Conservation (phyloP, 2,888 invertebrate genomes). For the Arrhopalites spinosus region DNA sequence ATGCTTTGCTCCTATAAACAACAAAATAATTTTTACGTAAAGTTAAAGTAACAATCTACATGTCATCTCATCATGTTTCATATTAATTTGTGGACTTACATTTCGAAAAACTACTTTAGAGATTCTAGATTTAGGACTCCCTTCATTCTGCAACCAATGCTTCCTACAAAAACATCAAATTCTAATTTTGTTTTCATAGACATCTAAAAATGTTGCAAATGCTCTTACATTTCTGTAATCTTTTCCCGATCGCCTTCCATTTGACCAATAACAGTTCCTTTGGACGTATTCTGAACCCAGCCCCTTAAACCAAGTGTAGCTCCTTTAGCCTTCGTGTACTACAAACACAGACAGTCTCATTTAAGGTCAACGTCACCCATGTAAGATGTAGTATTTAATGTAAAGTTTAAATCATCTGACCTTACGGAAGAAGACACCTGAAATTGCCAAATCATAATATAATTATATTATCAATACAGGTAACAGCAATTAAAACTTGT, state of each 20-base stretch:
- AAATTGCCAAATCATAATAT: slow-evolving; percentile 18
- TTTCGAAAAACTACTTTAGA: slow-evolving; percentile 74
- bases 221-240: slow-evolving; percentile 66
- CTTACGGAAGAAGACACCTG: slow-evolving; percentile 55
- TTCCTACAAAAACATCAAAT: slow-evolving; percentile 58
- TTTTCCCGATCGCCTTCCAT: slow-evolving; percentile 68
- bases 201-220: background rate
- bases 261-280: slow-evolving; percentile 71
- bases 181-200: background rate
- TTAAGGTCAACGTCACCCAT: background rate
- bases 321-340: slow-evolving; percentile 72
- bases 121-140: slow-evolving; percentile 76
- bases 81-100: slow-evolving; percentile 58
- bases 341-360: slow-evolving; percentile 32
- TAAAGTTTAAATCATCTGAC: slow-evolving; percentile 7
- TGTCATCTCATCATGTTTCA: slow-evolving; percentile 31
- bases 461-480: too few species aligned
- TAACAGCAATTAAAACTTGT: too few species aligned
- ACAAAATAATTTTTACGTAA: too few species aligned
- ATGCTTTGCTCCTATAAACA: too few species aligned
- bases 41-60: too few species aligned
- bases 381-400: background rate
- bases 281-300: slow-evolving; percentile 74
- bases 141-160: slow-evolving; percentile 68
- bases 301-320: slow-evolving; percentile 69